Percentiles rank a stretch among this genome's conserved stretches.
These are phyloP conservation scores for Sisyra terminalis DNA, from an alignment of 2,888 invertebrate genomes.

Conservation along the genomic window DNA sequence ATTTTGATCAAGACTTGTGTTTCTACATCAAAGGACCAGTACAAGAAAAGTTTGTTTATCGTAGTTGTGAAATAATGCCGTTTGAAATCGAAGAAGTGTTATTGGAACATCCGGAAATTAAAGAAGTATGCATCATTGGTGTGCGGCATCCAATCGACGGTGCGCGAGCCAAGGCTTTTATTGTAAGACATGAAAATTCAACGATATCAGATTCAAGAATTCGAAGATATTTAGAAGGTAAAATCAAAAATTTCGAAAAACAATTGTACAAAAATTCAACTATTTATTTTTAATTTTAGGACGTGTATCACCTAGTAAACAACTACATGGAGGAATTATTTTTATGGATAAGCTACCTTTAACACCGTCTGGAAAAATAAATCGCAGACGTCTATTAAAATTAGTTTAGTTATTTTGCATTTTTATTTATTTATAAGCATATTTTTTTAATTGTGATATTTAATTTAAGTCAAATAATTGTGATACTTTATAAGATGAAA, in stretches of 20 bases:
- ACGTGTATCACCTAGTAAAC: background rate
- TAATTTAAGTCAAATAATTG: too few relatives aligned
- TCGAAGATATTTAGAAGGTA: constrained; percentile 2
- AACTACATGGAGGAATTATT: constrained; percentile 1
- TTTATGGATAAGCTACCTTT: constrained; percentile 5
- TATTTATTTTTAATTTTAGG: constrained; percentile 1
- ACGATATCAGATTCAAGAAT: background rate
- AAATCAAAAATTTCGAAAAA: background rate
- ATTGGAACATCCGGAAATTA: constrained; percentile 5
- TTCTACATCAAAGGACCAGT: background rate
- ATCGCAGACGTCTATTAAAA: constrained; percentile 3
- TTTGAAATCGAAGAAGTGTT: constrained; percentile 2
- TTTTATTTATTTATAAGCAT: too few relatives aligned
- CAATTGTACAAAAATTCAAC: background rate
- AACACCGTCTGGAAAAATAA: constrained; percentile 4
- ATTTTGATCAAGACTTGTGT: constrained; percentile 2
- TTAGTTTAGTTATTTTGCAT: background rate
- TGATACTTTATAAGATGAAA: too few relatives aligned
- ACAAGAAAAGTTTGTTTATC: constrained; percentile 1
- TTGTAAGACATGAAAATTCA: background rate
- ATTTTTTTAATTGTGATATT: too few relatives aligned
- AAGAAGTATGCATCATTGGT: constrained; percentile 2
- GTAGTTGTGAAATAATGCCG: background rate
- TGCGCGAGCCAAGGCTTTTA: background rate
- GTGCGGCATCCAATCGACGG: background rate